Conservation (phyloP, 2,888 invertebrate genomes). For the Coronaproctus castanopsis region DNA sequence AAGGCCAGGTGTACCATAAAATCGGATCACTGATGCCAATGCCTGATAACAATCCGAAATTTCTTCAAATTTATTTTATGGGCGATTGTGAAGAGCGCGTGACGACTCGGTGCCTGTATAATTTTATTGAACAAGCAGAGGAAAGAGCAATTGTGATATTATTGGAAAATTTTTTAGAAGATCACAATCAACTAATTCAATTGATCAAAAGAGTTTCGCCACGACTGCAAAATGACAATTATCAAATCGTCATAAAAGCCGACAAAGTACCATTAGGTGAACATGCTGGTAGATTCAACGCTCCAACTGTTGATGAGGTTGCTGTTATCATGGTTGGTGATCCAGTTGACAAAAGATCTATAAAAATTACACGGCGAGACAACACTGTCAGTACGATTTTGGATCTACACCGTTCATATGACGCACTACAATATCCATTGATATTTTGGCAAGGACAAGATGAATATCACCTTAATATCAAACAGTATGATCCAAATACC, state of each 20-base stretch:
- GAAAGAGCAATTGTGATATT: too few species aligned
- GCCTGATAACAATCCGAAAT: conserved; percentile 10
- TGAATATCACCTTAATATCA: conserved; percentile 1
- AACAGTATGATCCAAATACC: background rate
- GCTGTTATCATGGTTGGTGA: background rate
- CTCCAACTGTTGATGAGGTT: background rate
- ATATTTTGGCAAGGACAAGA: conserved; percentile 11
- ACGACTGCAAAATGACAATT: conserved; percentile 22
- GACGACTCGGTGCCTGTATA: too few species aligned
- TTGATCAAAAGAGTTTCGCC: conserved; percentile 23
- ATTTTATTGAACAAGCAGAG: too few species aligned
- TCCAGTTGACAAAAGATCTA: background rate
- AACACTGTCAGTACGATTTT: too few species aligned
- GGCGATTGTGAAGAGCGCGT: too few species aligned
- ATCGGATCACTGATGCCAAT: conserved; percentile 12
- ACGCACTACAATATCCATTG: conserved; percentile 8
- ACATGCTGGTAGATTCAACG: conserved; percentile 22
- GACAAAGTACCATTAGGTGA: conserved; percentile 24
- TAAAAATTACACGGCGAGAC: too few species aligned
- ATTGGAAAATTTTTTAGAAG: too few species aligned
- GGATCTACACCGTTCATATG: background rate
- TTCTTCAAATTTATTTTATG: conserved; percentile 14
- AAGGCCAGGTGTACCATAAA: conserved; percentile 14
- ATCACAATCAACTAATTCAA: conserved; percentile 19
- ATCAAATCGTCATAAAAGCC: conserved; percentile 24